These are phyloP conservation scores for Neoaliturus tenellus DNA, from an alignment of 2,888 invertebrate species.

Conservation along the genomic window DNA sequence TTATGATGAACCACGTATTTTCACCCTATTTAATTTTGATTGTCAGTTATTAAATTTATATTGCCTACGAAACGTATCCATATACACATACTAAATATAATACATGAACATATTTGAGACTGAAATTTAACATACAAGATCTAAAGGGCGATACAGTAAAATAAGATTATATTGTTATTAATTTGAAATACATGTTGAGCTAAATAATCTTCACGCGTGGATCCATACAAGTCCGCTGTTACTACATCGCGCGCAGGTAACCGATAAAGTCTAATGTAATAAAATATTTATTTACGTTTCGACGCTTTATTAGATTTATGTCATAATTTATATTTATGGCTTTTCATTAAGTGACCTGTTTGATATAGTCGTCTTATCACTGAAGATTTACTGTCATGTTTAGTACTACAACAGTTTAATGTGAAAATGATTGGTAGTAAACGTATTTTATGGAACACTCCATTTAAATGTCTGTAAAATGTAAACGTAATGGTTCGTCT, in stretches of 20 bases:
- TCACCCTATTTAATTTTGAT: too few relatives aligned
- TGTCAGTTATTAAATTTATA: too few relatives aligned
- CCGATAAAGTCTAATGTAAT: neutral
- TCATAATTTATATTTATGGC: slow-evolving; percentile 4
- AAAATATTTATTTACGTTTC: neutral
- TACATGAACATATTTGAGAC: too few relatives aligned
- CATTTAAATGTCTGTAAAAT: slow-evolving; percentile 27
- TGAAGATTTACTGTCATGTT: slow-evolving; percentile 2
- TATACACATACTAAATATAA: too few relatives aligned
- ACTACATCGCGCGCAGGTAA: neutral
- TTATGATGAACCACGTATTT: too few relatives aligned
- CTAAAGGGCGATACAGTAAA: too few relatives aligned
- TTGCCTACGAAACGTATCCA: too few relatives aligned
- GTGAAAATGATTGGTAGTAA: slow-evolving; percentile 15
- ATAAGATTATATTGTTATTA: too few relatives aligned
- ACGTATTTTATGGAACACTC: slow-evolving; percentile 27
- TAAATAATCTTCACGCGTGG: too few relatives aligned
- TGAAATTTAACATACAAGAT: too few relatives aligned
- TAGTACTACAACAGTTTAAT: slow-evolving; percentile 20
- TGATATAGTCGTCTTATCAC: slow-evolving; percentile 5
- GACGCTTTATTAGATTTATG: neutral
- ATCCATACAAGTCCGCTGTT: too few relatives aligned
- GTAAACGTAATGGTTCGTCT: neutral
- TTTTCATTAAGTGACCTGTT: slow-evolving; percentile 30
- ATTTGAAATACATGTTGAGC: too few relatives aligned